Evolutionary conservation across 2,888 invertebrate species (phyloP).

Genomic region (Lithosia quadra): DNA sequence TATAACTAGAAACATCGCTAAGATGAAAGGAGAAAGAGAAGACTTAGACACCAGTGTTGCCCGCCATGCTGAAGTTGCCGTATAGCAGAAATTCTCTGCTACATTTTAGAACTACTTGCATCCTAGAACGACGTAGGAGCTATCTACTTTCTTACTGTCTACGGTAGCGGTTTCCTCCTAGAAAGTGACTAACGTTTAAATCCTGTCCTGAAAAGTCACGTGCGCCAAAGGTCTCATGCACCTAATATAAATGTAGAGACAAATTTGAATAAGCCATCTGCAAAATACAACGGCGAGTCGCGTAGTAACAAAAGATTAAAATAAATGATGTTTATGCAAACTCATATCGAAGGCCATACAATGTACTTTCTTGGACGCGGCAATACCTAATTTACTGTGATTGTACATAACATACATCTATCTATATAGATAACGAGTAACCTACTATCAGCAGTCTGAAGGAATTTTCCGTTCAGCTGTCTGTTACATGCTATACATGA

Average conservation of each 20-base stretch:
- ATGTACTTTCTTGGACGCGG: constrained; percentile 5
- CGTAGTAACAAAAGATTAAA: background rate
- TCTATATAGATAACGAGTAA: constrained; percentile 8
- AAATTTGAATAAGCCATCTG: background rate
- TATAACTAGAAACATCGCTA: too few species aligned
- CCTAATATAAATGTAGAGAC: background rate
- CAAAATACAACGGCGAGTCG: background rate
- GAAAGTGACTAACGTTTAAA: too few species aligned
- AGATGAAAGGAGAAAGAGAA: too few species aligned
- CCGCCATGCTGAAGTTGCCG: too few species aligned
- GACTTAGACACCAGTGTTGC: too few species aligned
- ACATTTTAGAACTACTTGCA: too few species aligned
- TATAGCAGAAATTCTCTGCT: too few species aligned
- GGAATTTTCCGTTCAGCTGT: constrained; percentile 14
- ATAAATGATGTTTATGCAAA: constrained; percentile 11
- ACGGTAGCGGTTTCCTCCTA: too few species aligned
- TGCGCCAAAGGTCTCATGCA: too few species aligned
- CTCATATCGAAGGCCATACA: constrained; percentile 13
- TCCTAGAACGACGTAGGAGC: too few species aligned
- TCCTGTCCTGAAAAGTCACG: too few species aligned
- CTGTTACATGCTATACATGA: background rate
- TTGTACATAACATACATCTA: background rate
- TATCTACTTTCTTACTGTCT: too few species aligned
- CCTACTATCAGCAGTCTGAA: constrained; percentile 13
- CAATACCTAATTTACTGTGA: background rate